Conservation (phyloP, 1,140 invertebrate genomes). For the Kradibia gibbosae region DNA sequence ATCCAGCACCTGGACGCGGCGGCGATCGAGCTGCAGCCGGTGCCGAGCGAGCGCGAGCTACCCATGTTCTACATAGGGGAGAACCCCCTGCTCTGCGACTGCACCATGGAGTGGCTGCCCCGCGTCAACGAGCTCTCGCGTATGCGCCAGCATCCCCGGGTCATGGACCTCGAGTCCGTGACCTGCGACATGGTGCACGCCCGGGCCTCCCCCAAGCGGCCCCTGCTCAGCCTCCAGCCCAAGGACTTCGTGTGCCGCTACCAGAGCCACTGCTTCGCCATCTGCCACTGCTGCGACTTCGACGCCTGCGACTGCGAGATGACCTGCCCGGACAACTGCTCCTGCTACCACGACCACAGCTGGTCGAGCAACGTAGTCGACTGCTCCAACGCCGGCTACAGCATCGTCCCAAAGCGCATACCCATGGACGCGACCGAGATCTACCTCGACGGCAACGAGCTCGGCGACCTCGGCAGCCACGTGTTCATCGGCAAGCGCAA, state of each 20-base stretch:
- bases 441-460: constrained; percentile 92
- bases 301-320: constrained; percentile 96
- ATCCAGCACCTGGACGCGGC: constrained; percentile 82
- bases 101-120: constrained; percentile 89
- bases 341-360: constrained; percentile 94
- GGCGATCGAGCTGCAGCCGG: constrained; percentile 79
- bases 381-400: constrained; percentile 86
- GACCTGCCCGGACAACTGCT: constrained; percentile 94
- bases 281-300: constrained; percentile 95
- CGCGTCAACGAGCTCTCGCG: constrained; percentile 81
- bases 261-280: constrained; percentile 92
- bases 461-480: constrained; percentile 88
- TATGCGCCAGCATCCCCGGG: constrained; percentile 86
- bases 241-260: constrained; percentile 94
- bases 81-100: constrained; percentile 88
- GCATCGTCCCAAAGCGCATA: constrained; percentile 86
- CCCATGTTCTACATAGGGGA: constrained; percentile 85
- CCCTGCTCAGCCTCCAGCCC: constrained; percentile 86
- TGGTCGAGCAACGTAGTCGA: constrained; percentile 96
- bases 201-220: constrained; percentile 84
- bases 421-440: constrained; percentile 96
- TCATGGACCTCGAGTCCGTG: constrained; percentile 92
- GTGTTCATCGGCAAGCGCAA: constrained; percentile 93
- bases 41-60: constrained; percentile 77
- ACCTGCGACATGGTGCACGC: constrained; percentile 92